A percentile compares a stretch with the other conserved stretches of the same genome.
Evolutionary conservation across 2,888 invertebrate species (phyloP).

Genomic region (Xylota sylvarum): DNA sequence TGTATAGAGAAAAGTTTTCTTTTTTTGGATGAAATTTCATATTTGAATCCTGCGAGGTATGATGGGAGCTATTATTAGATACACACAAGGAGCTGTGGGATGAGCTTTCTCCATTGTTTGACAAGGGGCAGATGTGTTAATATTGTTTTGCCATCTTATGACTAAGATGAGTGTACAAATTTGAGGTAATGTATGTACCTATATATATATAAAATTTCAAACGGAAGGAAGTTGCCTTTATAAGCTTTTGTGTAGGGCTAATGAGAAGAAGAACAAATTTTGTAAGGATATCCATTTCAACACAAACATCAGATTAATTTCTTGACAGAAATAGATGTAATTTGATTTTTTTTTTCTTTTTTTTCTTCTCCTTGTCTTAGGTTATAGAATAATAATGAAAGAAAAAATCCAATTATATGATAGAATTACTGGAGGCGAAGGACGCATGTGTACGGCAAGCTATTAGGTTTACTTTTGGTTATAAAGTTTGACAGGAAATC

Average conservation of each 20-base stretch:
- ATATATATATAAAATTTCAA: too few relatives aligned
- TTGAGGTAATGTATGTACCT: neutral
- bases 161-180: neutral
- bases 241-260: neutral
- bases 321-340: neutral
- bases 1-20: slow-evolving; percentile 25
- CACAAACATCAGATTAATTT: slow-evolving; percentile 5
- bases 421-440: too few relatives aligned
- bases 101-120: too few relatives aligned
- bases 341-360: neutral
- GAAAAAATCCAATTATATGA: neutral
- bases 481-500: too few relatives aligned
- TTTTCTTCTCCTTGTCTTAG: slow-evolving; percentile 1
- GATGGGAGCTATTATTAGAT: slow-evolving; percentile 28
- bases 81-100: neutral
- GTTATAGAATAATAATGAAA: neutral
- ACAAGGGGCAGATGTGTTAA: slow-evolving; percentile 24
- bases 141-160: neutral
- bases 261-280: slow-evolving; percentile 5
- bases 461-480: too few relatives aligned
- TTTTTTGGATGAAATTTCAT: slow-evolving; percentile 46
- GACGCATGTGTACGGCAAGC: too few relatives aligned
- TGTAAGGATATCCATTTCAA: slow-evolving; percentile 8
- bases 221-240: slow-evolving; percentile 3
- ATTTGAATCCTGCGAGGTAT: slow-evolving; percentile 14